phyloP scores from a whole-genome alignment of 2,888 invertebrate genomes.

The Eupeodes luniger region DNA sequence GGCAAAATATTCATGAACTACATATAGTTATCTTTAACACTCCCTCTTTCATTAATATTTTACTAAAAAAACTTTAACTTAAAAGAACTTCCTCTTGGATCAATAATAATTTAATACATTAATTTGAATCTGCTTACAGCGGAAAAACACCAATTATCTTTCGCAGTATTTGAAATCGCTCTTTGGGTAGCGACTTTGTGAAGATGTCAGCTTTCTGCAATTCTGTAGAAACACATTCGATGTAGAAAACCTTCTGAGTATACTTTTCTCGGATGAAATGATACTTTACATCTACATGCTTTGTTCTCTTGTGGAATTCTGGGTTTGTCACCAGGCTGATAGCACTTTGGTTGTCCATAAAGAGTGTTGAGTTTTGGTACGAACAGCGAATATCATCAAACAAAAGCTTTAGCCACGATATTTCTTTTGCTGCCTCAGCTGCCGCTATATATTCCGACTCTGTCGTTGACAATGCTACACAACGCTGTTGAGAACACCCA shows the following conservation, averaged over 20 bases:
- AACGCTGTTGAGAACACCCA: constrained; percentile 50
- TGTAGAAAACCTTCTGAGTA: constrained; percentile 29
- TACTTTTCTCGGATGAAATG: constrained; percentile 46
- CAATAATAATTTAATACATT: not conserved
- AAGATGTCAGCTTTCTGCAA: constrained; percentile 34
- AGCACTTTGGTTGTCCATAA: constrained; percentile 64
- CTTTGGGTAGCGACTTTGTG: constrained; percentile 26
- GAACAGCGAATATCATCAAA: constrained; percentile 21
- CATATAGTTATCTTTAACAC: too few species aligned
- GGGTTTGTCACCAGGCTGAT: constrained; percentile 42
- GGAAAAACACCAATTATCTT: constrained; percentile 60
- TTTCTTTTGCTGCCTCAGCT: constrained; percentile 77
- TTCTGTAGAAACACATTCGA: constrained; percentile 43
- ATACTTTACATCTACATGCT: constrained; percentile 50
- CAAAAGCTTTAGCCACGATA: constrained; percentile 70
- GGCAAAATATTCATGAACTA: too few species aligned
- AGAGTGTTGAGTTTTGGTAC: constrained; percentile 3
- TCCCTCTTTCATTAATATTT: not conserved
- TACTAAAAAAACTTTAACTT: not conserved
- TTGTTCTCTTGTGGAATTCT: constrained; percentile 9
- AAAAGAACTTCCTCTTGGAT: not conserved
- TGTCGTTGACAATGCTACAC: constrained; percentile 77
- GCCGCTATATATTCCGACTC: constrained; percentile 79
- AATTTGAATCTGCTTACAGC: not conserved
- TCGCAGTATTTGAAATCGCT: constrained; percentile 60